A percentile compares a stretch with the other conserved stretches of the same genome.
Conservation (phyloP, 2,797 vertebrate species). For the Oryzias dopingdopingensis region DNA sequence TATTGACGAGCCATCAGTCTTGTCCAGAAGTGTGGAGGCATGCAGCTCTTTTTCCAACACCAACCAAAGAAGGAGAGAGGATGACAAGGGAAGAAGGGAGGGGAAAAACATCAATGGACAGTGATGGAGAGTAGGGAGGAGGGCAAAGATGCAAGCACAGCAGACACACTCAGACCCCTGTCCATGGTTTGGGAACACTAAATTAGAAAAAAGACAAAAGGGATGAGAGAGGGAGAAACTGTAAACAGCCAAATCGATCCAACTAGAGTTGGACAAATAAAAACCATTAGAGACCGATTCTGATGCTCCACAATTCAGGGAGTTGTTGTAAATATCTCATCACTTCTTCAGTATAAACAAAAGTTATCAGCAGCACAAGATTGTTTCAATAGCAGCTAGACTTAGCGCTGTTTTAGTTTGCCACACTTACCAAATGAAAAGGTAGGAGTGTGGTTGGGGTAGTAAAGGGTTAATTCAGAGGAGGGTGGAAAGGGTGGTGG, state of each 20-base stretch:
- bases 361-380: conserved; percentile 55
- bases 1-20: conserved; percentile 98
- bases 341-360: conserved; percentile 47
- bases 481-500: conserved; percentile 56
- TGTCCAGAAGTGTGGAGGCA: conserved; percentile 88
- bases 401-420: conserved; percentile 35
- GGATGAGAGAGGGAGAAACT: conserved; percentile 79
- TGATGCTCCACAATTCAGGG: conserved; percentile 52
- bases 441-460: conserved; percentile 31
- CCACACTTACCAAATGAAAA: conserved; percentile 36
- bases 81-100: conserved; percentile 78
- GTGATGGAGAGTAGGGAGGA: conserved; percentile 87
- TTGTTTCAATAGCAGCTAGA: conserved; percentile 42
- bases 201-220: conserved; percentile 84
- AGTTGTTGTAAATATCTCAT: conserved; percentile 58
- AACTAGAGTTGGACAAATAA: conserved; percentile 79
- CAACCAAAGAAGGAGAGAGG: conserved; percentile 74
- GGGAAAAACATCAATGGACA: conserved; percentile 85
- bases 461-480: conserved; percentile 70
- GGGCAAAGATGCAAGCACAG: conserved; percentile 84
- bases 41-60: conserved; percentile 84
- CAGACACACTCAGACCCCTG: conserved; percentile 78
- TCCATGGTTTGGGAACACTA: conserved; percentile 83
- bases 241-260: conserved; percentile 81
- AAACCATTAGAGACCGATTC: conserved; percentile 71